Percentiles rank a stretch among this genome's conserved stretches.
These are phyloP conservation scores for Phrynocephalus vlangalii DNA, from an alignment of 2,797 vertebrate species.

Conservation along the genomic window DNA sequence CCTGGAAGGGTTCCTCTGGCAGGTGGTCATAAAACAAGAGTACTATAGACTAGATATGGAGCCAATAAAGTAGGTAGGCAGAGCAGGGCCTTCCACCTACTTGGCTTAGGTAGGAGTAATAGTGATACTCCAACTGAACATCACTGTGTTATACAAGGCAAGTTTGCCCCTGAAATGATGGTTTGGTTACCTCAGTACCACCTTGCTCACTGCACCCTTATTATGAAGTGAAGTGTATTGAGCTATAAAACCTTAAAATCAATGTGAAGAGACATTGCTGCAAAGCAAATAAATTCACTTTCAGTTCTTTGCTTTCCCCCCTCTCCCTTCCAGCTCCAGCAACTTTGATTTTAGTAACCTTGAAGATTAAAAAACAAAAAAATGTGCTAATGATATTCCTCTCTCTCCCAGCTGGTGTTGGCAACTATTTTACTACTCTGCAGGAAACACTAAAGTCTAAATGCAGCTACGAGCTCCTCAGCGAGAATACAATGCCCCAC, in stretches of 20 bases:
- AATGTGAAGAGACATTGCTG: constrained; percentile 30
- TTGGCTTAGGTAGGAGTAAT: background rate
- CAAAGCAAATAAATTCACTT: constrained; percentile 56
- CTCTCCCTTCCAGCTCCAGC: constrained; percentile 55
- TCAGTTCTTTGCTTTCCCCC: constrained; percentile 26
- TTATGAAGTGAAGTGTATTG: constrained; percentile 15
- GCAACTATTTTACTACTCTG: constrained; percentile 72
- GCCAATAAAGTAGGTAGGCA: background rate
- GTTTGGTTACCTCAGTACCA: constrained; percentile 28
- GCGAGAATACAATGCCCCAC: constrained; percentile 68
- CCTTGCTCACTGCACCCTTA: constrained; percentile 14
- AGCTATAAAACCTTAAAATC: constrained; percentile 21
- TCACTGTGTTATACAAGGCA: background rate
- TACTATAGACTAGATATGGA: background rate
- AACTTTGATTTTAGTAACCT: constrained; percentile 73
- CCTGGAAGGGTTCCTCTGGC: background rate
- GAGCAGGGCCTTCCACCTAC: background rate
- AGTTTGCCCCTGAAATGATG: constrained; percentile 8
- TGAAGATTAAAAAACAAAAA: constrained; percentile 64
- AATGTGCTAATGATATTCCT: constrained; percentile 76
- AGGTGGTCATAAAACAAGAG: background rate
- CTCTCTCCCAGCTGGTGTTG: constrained; percentile 71
- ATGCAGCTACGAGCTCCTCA: constrained; percentile 72
- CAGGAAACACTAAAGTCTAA: constrained; percentile 74
- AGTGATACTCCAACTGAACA: background rate